Evolutionary conservation across 1,140 invertebrate species (phyloP), one percentile per base, ranked within the genome.

Genomic region (Mercenaria mercenaria): DNA sequence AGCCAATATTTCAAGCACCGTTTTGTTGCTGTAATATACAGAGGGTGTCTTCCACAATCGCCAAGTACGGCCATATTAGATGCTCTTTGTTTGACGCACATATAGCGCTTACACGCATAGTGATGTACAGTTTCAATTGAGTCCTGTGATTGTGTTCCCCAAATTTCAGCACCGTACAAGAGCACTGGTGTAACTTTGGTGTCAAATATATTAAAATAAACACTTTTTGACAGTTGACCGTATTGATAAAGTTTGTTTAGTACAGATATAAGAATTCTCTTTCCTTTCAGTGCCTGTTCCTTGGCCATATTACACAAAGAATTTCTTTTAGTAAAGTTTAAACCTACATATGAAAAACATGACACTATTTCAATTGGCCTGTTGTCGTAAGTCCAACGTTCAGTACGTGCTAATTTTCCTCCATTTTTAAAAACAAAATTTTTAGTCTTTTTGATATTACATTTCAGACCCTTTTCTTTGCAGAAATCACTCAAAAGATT

Each of bases 201-300:
- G 37, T 77, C 34, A 47, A 77, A 77, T 34, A 77, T 47, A n/a
- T 37, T 77, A 26, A 77, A 77, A 77, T 34, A 47, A 34, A 47
- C 39, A 20, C 39, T 47, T 77, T 26, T 47, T 41, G 37, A 29
- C 37, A 77, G 18, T 20, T 77, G 4, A 41, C n/a, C 23, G n/a
- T 34, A 77, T 47, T 41, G 23, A 39, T 15, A 39, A 77, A 77
- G 37, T 41, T 39, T 41, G 43, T 47, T 77, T 23, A 41, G n/a
- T 47, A 77, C 20, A 23, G 37, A 47, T 34, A 47, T 26, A 18
- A 69, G 37, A 69, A 69, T 26, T 69, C 64, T 23, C 37, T 29
- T 29, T 18, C 4, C 8, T 69, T 69, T 69, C 11, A 26, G 15
- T n/a, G 29, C 29, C 11, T 34, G 29, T 18, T 69, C 37, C 37